Evolutionary conservation across 23 tunicate species (phyloP), one percentile per base, ranked within the genome.

Genomic region (Ciona savignyi): DNA sequence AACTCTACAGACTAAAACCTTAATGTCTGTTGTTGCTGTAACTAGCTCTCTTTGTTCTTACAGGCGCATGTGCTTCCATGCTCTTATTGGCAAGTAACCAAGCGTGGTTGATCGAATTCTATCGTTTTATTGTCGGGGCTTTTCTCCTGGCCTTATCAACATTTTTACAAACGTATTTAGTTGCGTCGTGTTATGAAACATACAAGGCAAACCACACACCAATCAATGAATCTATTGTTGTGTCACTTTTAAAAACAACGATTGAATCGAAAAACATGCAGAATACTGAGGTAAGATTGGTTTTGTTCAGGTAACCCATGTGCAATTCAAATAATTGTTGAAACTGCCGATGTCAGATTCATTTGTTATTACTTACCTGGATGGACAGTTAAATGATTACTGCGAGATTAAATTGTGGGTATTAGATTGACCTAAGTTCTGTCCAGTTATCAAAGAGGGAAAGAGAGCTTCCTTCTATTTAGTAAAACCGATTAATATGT

Each of bases 151-250:
- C 4, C 15, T 27, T 60, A 22, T 75, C 79, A 75, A 62, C 79
- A 62, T 22, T 22, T 49, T 56, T 63, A 0, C 70, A 75, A 64
- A 75, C 70, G 24, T 2, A 49, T 33, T 29, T 75, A 25, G 70
- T 60, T n/a, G 62, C 70, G 2, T 29, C 79, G 21, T 62, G 79
- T 75, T 72, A 72, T 48, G 24, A 72, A 42, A 75, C n/a, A 32
- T 64, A 31, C 63, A 2, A 75, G 15, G 21, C 29, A 20, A 30
- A 75, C 51, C 27, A 62, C 33, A 2, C 70, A 6, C 30, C 28
- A 65, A 26, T 51, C 24, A 72, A 72, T 51, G 32, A 72, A 22
- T 72, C 76, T n/a, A 32, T 72, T 48, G 30, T 72, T 21, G 34
- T 24, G 26, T 72, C 76, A 27, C 32, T 72, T 1, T 29, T 72